A percentile compares a stretch with the other conserved stretches of the same genome.
phyloP scores from a whole-genome alignment of 1,140 invertebrate genomes.

The Whitmania pigra region DNA sequence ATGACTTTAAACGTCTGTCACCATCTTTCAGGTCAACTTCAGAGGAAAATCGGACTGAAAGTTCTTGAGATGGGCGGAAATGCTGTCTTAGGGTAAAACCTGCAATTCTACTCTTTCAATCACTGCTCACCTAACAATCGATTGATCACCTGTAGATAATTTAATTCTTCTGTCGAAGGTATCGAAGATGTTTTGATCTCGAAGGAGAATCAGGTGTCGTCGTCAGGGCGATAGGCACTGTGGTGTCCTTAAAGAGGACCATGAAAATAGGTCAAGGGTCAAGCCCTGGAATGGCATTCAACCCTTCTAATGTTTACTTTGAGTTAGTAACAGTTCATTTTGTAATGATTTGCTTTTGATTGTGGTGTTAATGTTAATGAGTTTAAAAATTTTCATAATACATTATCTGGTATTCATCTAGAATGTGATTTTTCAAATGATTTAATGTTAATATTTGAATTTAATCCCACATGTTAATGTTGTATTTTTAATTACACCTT shows the following conservation, averaged over 20 bases:
- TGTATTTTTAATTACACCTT: too few species aligned
- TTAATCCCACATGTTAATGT: too few species aligned
- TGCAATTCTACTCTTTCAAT: not conserved
- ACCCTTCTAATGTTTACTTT: too few species aligned
- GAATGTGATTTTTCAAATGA: too few species aligned
- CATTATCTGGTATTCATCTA: too few species aligned
- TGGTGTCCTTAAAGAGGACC: constrained; percentile 42
- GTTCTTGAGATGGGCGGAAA: constrained; percentile 85
- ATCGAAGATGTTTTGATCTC: constrained; percentile 85
- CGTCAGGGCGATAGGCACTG: constrained; percentile 76
- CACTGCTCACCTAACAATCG: not conserved
- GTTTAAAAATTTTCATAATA: too few species aligned
- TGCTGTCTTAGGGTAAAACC: constrained; percentile 62
- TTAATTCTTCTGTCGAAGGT: constrained; percentile 45
- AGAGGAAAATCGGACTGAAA: constrained; percentile 83
- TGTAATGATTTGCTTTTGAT: too few species aligned
- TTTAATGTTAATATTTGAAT: too few species aligned
- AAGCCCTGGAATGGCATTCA: too few species aligned
- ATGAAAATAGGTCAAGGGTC: too few species aligned
- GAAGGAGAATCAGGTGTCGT: constrained; percentile 93
- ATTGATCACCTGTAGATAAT: not conserved
- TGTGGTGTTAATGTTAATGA: too few species aligned
- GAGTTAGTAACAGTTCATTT: too few species aligned
- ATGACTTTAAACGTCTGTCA: not conserved
- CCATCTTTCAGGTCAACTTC: constrained; percentile 59